Evolutionary conservation across 2,797 vertebrate species (phyloP).

Genomic region (Pseudomugil gertrudae): DNA sequence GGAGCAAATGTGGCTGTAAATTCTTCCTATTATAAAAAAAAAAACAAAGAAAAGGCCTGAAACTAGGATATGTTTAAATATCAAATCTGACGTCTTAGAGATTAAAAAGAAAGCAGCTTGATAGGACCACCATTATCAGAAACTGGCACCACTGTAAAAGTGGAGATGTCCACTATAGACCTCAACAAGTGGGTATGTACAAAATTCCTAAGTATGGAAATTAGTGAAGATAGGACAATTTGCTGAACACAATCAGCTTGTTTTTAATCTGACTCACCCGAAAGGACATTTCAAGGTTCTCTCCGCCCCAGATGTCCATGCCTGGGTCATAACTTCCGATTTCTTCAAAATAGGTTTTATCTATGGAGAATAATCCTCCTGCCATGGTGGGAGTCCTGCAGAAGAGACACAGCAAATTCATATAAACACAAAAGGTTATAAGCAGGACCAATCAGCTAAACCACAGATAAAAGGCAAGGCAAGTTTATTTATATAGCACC

Average conservation of each 20-base stretch:
- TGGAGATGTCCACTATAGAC: too few species aligned
- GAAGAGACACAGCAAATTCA: slow-evolving; percentile 19
- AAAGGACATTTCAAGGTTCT: slow-evolving; percentile 99
- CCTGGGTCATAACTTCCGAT: slow-evolving; percentile 98
- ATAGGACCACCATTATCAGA: too few species aligned
- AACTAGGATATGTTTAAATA: too few species aligned
- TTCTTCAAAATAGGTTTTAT: slow-evolving; percentile 97
- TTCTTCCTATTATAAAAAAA: too few species aligned
- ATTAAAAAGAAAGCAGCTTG: too few species aligned
- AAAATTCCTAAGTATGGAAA: not conserved
- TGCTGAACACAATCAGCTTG: not conserved
- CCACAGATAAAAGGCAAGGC: not conserved
- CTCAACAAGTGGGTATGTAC: too few species aligned
- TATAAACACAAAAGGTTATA: not conserved
- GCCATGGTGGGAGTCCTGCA: slow-evolving; percentile 97
- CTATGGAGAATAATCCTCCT: slow-evolving; percentile 96
- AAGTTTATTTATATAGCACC: too few species aligned
- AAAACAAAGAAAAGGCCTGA: too few species aligned
- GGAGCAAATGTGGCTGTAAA: too few species aligned
- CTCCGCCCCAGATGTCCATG: slow-evolving; percentile 99
- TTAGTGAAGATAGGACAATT: not conserved
- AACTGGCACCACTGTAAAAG: too few species aligned
- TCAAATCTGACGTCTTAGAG: too few species aligned
- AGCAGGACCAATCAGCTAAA: not conserved
- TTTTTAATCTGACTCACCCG: slow-evolving; percentile 83